Evolutionary conservation across 2,888 invertebrate species (phyloP), one percentile per base, ranked within the genome.

Genomic region (Carterocephalus palaemon): DNA sequence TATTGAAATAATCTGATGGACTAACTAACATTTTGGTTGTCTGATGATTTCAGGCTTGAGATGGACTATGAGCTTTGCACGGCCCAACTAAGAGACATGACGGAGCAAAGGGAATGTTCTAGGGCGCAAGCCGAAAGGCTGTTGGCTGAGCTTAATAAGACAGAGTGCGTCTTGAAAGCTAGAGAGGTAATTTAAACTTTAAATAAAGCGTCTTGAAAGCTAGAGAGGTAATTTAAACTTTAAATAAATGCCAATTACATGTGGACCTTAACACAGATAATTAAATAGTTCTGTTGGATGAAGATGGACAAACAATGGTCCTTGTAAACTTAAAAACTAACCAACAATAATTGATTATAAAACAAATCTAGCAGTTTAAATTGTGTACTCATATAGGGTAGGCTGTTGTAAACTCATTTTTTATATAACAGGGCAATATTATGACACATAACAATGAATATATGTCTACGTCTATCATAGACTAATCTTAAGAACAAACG

Each of bases 41-140:
- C 5, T 26, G 32, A 33, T 6, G 28, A 43, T 64, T 65, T 0
- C 55, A 89, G 90, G 53, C 82, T 90, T 54, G 90, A 90, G 71
- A 88, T 90, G 67, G 90, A 90, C 63, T 85, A 90, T 63, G 90
- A 90, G 65, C 88, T 90, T 47, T 78, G 75, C 80, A 88, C 79
- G 59, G 90, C 79, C 63, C 90, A 81, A 78, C 75, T 87, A 66
- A 88, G 81, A 77, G 90, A 84, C 70, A 89, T 86, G 89, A 89
- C 69, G 64, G 89, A 80, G 70, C 90, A 84, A 66, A 68, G 82
- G 55, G 89, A 84, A 60, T 89, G 80, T 71, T 89, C 81, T 59
- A 79, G 81, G 26, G 80, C 81, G 38, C 88, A 88, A 63, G 85
- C 87, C 52, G 84, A 84, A 60, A 63, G 80, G 26, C 67, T 85